Evolutionary conservation across 1,140 invertebrate genomes (phyloP).

Genomic region (Bradynema listronoti): DNA sequence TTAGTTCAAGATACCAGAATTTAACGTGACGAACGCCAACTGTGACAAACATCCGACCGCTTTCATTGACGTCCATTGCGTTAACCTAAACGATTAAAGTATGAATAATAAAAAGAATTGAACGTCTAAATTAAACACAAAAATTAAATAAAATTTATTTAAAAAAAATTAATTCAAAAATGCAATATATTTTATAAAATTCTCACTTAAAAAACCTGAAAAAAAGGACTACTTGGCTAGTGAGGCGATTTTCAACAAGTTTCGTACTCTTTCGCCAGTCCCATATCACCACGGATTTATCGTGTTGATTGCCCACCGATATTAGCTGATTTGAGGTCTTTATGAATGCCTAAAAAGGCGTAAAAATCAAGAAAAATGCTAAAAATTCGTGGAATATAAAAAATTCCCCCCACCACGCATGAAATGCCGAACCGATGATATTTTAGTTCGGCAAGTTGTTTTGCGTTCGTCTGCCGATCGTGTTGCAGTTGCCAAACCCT

Average conservation of each 20-base stretch:
- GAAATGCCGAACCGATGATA: conserved; percentile 41
- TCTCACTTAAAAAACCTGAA: background rate
- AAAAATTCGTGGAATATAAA: background rate
- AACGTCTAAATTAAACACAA: background rate
- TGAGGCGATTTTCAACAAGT: conserved; percentile 43
- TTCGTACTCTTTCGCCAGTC: conserved; percentile 40
- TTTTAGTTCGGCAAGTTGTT: conserved; percentile 40
- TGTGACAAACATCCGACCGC: conserved; percentile 44
- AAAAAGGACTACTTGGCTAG: conserved; percentile 31
- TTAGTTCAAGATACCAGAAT: conserved; percentile 43
- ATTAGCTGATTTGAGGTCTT: conserved; percentile 41
- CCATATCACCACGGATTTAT: conserved; percentile 47
- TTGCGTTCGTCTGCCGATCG: conserved; percentile 25
- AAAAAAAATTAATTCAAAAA: too few species aligned
- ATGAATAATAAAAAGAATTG: background rate
- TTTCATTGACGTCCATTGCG: conserved; percentile 42
- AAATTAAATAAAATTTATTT: background rate
- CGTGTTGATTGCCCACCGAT: conserved; percentile 47
- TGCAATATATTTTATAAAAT: background rate
- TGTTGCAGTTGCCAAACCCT: conserved; percentile 44
- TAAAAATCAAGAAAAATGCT: background rate
- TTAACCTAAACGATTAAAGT: conserved; percentile 25
- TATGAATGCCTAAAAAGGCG: conserved; percentile 34
- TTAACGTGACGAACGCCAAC: conserved; percentile 45
- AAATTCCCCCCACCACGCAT: conserved; percentile 44